A percentile compares a stretch with the other conserved stretches of the same genome.
Conservation (phyloP, 2,113 vertebrate species). For the Phyllostomus hastatus region DNA sequence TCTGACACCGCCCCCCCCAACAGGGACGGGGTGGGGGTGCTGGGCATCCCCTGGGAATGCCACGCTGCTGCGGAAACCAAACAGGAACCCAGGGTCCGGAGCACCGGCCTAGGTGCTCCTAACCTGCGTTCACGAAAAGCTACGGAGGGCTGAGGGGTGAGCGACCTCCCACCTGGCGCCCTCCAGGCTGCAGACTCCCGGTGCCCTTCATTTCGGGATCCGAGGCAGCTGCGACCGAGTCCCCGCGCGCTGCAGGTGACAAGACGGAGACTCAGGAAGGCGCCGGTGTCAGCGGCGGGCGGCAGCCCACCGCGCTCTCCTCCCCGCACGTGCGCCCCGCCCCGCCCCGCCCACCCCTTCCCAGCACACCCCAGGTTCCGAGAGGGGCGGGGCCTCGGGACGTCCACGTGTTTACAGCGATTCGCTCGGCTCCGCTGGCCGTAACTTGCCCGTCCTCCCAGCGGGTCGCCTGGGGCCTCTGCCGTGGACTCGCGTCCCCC, state of each 20-base stretch:
- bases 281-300: accelerated
- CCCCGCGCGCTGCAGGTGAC: not conserved
- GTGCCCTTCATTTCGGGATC: accelerated
- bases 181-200: accelerated
- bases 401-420: accelerated
- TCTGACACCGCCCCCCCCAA: no score
- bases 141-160: accelerated
- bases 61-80: accelerated
- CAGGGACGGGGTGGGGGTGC: no score
- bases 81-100: accelerated
- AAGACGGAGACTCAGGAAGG: not conserved
- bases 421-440: not conserved
- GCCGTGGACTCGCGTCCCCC: constrained; percentile 36
- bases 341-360: no score
- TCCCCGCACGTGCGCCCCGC: no score
- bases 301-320: no score
- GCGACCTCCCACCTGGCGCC: accelerated
- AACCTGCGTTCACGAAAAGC: not conserved
- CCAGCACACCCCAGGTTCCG: no score
- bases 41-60: no score
- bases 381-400: no score
- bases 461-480: not conserved
- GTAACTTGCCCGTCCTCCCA: constrained; percentile 48
- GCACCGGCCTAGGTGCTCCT: no score
- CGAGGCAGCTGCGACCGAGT: accelerated